phyloP scores from a whole-genome alignment of 2,797 vertebrate species.

The Enteromius afrohamiltoni region DNA sequence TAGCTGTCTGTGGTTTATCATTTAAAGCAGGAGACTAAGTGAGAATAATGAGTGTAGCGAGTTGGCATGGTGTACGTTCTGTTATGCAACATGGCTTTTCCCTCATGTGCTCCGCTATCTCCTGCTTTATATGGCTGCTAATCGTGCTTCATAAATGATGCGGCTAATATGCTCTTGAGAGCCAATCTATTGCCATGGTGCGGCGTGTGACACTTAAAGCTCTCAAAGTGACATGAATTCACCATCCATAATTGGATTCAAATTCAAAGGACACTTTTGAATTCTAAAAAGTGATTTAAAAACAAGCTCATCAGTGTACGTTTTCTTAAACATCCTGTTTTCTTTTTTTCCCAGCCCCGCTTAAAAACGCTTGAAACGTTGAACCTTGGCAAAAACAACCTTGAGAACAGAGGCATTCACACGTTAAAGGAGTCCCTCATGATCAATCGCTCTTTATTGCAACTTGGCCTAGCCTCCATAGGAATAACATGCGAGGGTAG shows the following conservation, averaged over 20 bases:
- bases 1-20: conserved; percentile 62
- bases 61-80: conserved; percentile 66
- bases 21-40: conserved; percentile 57
- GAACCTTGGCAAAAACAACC: conserved; percentile 74
- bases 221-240: conserved; percentile 42
- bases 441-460: conserved; percentile 71
- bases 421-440: conserved; percentile 76
- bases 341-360: conserved; percentile 65
- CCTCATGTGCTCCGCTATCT: conserved; percentile 65
- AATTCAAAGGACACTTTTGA: conserved; percentile 14
- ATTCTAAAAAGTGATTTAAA: conserved; percentile 36
- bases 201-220: conserved; percentile 38
- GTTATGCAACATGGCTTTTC: conserved; percentile 65
- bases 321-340: conserved; percentile 35
- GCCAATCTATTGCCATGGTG: conserved; percentile 38
- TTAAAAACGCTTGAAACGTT: conserved; percentile 74
- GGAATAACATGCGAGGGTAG: conserved; percentile 79
- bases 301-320: conserved; percentile 16
- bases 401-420: conserved; percentile 75
- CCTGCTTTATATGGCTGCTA: conserved; percentile 68
- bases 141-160: conserved; percentile 68
- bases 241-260: conserved; percentile 41
- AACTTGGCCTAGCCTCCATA: conserved; percentile 69
- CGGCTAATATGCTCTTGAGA: conserved; percentile 75
- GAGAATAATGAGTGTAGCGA: conserved; percentile 72